phyloP scores from a whole-genome alignment of 1,140 invertebrate genomes.

The Gryllus bimaculatus region DNA sequence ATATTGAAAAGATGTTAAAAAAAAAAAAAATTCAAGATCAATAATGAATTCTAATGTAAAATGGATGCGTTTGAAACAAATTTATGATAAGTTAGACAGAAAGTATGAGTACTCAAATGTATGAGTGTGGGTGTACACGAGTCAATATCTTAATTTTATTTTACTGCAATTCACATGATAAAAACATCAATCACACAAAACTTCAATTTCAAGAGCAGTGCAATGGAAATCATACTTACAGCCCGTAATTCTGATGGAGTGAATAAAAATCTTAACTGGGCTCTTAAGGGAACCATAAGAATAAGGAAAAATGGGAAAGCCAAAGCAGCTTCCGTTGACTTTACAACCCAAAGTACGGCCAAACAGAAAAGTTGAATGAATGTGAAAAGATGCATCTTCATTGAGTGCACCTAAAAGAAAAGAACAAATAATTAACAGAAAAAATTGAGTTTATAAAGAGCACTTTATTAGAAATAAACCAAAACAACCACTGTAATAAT shows the following conservation, averaged over 20 bases:
- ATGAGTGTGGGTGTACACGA: too few relatives aligned
- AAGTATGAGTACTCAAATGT: too few relatives aligned
- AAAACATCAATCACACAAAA: too few relatives aligned
- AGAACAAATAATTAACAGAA: slow-evolving; percentile 9
- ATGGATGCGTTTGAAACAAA: too few relatives aligned
- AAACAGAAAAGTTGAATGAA: slow-evolving; percentile 72
- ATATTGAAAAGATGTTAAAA: too few relatives aligned
- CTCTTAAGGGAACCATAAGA: slow-evolving; percentile 77
- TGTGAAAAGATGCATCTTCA: slow-evolving; percentile 89
- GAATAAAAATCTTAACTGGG: slow-evolving; percentile 63
- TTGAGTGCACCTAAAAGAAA: slow-evolving; percentile 63
- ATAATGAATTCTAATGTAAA: too few relatives aligned
- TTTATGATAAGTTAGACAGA: too few relatives aligned
- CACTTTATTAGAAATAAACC: not conserved
- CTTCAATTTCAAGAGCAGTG: too few relatives aligned
- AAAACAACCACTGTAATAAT: too few relatives aligned
- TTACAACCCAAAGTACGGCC: slow-evolving; percentile 71
- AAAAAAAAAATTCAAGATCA: too few relatives aligned
- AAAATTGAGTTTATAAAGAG: not conserved
- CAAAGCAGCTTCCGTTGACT: slow-evolving; percentile 76
- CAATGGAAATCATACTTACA: slow-evolving; percentile 42
- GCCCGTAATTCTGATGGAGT: slow-evolving; percentile 69
- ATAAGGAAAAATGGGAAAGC: slow-evolving; percentile 88
- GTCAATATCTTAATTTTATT: too few relatives aligned
- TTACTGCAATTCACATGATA: too few relatives aligned